Conservation (phyloP, 2,888 invertebrate genomes). For the Mythimna pallens region DNA sequence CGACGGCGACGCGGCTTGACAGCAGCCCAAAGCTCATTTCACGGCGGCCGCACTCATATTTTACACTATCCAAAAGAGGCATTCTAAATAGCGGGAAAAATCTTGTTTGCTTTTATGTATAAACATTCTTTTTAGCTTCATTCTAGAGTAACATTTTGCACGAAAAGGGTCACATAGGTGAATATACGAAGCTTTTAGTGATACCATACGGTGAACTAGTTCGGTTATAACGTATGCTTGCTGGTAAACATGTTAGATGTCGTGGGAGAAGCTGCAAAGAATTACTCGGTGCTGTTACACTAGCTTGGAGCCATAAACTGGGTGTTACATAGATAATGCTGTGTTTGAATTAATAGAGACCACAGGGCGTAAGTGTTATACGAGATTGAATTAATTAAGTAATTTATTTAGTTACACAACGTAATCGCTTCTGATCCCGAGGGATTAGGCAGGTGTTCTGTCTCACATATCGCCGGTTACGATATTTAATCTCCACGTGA, state of each 20-base stretch:
- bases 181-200: constrained; percentile 66
- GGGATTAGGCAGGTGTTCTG: constrained; percentile 54
- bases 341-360: constrained; percentile 49
- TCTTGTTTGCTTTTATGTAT: constrained; percentile 64
- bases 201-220: constrained; percentile 72
- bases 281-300: constrained; percentile 19
- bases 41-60: constrained; percentile 85
- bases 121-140: constrained; percentile 73
- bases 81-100: constrained; percentile 68
- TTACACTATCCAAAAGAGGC: constrained; percentile 83
- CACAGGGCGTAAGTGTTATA: constrained; percentile 50
- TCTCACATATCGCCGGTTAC: constrained; percentile 39
- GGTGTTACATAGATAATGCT: constrained; percentile 45
- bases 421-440: constrained; percentile 45
- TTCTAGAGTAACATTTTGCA: constrained; percentile 72
- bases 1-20: constrained; percentile 74
- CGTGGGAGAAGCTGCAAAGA: constrained; percentile 22
- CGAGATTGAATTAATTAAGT: constrained; percentile 60
- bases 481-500: constrained; percentile 47
- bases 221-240: constrained; percentile 72
- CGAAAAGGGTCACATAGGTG: constrained; percentile 45
- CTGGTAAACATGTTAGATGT: constrained; percentile 45
- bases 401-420: constrained; percentile 57
- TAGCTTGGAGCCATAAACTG: constrained; percentile 26
- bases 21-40: constrained; percentile 84